Conservation (phyloP, 2,888 invertebrate species). For the Drosophila mulleri region DNA sequence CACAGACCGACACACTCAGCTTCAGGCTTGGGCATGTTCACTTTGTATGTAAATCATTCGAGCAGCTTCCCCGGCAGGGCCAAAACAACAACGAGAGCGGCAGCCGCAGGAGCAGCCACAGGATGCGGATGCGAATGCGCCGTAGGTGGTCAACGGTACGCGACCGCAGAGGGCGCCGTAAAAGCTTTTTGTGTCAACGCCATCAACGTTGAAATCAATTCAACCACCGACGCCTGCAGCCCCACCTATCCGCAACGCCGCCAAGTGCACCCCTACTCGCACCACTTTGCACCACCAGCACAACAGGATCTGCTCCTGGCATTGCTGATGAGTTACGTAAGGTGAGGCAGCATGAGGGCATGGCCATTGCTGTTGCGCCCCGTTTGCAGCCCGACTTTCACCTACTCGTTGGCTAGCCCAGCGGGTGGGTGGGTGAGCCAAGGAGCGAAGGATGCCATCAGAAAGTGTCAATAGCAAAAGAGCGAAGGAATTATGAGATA, state of each 20-base stretch:
- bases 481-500: slow-evolving; percentile 76
- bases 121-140: slow-evolving; percentile 66
- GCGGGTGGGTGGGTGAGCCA: slow-evolving; percentile 54
- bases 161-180: slow-evolving; percentile 80
- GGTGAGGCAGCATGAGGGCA: slow-evolving; percentile 22
- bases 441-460: slow-evolving; percentile 59
- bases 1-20: slow-evolving; percentile 24
- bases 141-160: slow-evolving; percentile 77
- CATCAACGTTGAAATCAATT: slow-evolving; percentile 80
- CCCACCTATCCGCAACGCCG: background rate
- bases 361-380: slow-evolving; percentile 3
- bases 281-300: slow-evolving; percentile 13
- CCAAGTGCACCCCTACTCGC: slow-evolving; percentile 21
- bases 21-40: slow-evolving; percentile 67
- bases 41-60: slow-evolving; percentile 78
- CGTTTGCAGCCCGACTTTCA: slow-evolving; percentile 57
- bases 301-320: slow-evolving; percentile 61
- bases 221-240: slow-evolving; percentile 61
- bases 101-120: slow-evolving; percentile 57
- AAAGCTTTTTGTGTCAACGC: slow-evolving; percentile 84
- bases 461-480: slow-evolving; percentile 79
- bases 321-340: slow-evolving; percentile 63
- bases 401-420: slow-evolving; percentile 73
- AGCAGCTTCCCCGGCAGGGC: slow-evolving; percentile 54
- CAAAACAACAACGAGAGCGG: slow-evolving; percentile 47